These are phyloP conservation scores for Schizothorax lantsangensis DNA, from an alignment of 2,797 vertebrate species.

Conservation along the genomic window DNA sequence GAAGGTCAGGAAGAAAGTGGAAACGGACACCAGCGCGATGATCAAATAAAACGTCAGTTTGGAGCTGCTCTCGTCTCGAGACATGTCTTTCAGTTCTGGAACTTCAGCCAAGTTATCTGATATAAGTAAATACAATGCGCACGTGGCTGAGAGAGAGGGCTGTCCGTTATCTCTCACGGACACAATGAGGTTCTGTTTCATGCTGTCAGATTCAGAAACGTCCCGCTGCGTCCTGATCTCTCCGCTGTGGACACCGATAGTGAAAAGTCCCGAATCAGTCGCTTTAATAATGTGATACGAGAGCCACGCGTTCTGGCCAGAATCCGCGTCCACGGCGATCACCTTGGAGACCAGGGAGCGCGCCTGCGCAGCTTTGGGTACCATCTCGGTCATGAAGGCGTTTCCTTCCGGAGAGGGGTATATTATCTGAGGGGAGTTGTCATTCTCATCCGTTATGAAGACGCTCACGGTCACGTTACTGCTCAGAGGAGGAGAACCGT, in stretches of 20 bases:
- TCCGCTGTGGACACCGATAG: constrained; percentile 20
- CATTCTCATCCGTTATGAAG: constrained; percentile 75
- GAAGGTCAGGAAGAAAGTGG: constrained; percentile 63
- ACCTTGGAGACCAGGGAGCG: constrained; percentile 51
- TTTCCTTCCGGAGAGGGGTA: constrained; percentile 10
- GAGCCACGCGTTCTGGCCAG: constrained; percentile 4
- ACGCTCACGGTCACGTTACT: constrained; percentile 67
- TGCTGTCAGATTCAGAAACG: constrained; percentile 63
- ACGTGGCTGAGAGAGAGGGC: constrained; percentile 23
- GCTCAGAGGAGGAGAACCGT: constrained; percentile 71
- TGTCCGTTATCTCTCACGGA: constrained; percentile 30
- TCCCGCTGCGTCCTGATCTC: constrained; percentile 64
- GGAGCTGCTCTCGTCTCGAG: constrained; percentile 47
- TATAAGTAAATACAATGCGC: constrained; percentile 6
- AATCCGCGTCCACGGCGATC: constrained; percentile 26
- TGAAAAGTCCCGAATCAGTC: constrained; percentile 25
- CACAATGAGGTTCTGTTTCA: constrained; percentile 62
- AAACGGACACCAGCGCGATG: constrained; percentile 66
- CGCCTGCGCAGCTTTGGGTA: constrained; percentile 50
- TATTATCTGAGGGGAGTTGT: constrained; percentile 68
- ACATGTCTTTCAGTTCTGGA: constrained; percentile 36
- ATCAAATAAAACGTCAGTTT: constrained; percentile 69
- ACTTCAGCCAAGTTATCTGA: constrained; percentile 54
- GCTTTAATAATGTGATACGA: constrained; percentile 25
- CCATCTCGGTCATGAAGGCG: constrained; percentile 53